These are phyloP conservation scores for Tholera decimalis DNA, from an alignment of 2,888 invertebrate species.

Conservation along the genomic window DNA sequence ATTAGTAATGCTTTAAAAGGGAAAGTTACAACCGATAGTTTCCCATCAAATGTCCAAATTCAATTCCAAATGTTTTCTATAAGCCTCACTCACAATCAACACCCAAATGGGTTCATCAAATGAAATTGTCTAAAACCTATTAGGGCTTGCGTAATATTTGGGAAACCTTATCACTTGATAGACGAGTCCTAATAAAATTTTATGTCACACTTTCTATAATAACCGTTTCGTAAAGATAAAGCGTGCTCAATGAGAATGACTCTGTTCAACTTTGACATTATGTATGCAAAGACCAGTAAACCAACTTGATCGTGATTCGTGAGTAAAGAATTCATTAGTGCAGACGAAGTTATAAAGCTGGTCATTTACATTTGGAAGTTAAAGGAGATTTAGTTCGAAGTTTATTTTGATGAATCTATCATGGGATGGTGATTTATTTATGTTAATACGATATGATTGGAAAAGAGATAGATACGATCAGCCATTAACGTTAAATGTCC, in stretches of 20 bases:
- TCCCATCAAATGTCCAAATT: slow-evolving; percentile 33
- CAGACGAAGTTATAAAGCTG: slow-evolving; percentile 37
- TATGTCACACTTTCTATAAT: slow-evolving; percentile 76
- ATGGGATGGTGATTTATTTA: slow-evolving; percentile 19
- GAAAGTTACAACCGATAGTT: slow-evolving; percentile 22
- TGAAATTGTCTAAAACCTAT: slow-evolving; percentile 60
- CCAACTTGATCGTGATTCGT: slow-evolving; percentile 47
- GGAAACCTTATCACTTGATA: slow-evolving; percentile 71
- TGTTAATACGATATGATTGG: not conserved
- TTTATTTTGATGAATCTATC: slow-evolving; percentile 37
- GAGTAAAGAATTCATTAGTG: slow-evolving; percentile 58
- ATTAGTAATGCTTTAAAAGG: slow-evolving; percentile 9
- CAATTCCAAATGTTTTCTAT: slow-evolving; percentile 54
- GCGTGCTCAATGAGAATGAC: slow-evolving; percentile 68
- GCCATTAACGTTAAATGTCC: no score
- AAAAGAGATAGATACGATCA: not conserved
- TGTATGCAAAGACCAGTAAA: slow-evolving; percentile 54
- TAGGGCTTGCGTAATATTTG: slow-evolving; percentile 66
- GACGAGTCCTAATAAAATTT: slow-evolving; percentile 76
- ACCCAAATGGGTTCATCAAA: slow-evolving; percentile 51
- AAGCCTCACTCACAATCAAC: slow-evolving; percentile 37
- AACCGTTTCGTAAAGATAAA: slow-evolving; percentile 75
- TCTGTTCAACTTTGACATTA: slow-evolving; percentile 67
- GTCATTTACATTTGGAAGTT: slow-evolving; percentile 48
- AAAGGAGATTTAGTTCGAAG: slow-evolving; percentile 39